Conservation (phyloP, 2,797 vertebrate species). For the Schizothorax lantsangensis region DNA sequence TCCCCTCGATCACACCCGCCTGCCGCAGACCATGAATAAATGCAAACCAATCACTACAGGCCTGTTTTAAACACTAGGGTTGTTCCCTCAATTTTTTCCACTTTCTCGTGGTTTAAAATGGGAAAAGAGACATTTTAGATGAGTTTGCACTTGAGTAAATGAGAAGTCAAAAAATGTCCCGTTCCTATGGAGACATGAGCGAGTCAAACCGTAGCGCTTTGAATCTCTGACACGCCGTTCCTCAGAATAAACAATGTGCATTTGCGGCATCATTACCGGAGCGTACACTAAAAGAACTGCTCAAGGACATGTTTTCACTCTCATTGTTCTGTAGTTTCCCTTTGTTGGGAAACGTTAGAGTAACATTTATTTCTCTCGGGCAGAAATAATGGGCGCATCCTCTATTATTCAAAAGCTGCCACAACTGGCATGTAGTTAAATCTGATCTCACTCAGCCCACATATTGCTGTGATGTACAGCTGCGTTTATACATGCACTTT, state of each 20-base stretch:
- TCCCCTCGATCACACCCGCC: conserved; percentile 24
- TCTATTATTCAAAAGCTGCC: conserved; percentile 47
- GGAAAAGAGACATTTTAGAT: conserved; percentile 23
- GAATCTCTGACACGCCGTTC: conserved; percentile 8
- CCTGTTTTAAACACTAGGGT: conserved; percentile 26
- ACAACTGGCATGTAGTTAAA: conserved; percentile 39
- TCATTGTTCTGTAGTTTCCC: conserved; percentile 6
- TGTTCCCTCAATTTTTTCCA: conserved; percentile 22
- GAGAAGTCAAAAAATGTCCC: conserved; percentile 36
- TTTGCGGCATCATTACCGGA: conserved; percentile 28
- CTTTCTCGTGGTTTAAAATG: conserved; percentile 1
- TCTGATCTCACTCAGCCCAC: conserved; percentile 25
- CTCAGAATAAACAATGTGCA: conserved; percentile 45
- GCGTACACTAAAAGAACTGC: conserved; percentile 32
- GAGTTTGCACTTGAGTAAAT: conserved; percentile 36
- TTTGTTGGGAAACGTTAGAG: background rate
- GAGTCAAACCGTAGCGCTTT: background rate
- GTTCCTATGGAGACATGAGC: conserved; percentile 41
- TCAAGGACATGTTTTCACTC: conserved; percentile 34
- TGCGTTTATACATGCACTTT: conserved; percentile 25
- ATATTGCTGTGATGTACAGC: conserved; percentile 43
- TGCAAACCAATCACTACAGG: conserved; percentile 25
- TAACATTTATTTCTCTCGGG: conserved; percentile 11
- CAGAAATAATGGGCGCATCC: conserved; percentile 31
- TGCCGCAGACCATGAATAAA: conserved; percentile 25